Percentiles rank a stretch among this genome's conserved stretches.
phyloP scores from a whole-genome alignment of 2,888 invertebrate species.

The Zaprionus lineosus region DNA sequence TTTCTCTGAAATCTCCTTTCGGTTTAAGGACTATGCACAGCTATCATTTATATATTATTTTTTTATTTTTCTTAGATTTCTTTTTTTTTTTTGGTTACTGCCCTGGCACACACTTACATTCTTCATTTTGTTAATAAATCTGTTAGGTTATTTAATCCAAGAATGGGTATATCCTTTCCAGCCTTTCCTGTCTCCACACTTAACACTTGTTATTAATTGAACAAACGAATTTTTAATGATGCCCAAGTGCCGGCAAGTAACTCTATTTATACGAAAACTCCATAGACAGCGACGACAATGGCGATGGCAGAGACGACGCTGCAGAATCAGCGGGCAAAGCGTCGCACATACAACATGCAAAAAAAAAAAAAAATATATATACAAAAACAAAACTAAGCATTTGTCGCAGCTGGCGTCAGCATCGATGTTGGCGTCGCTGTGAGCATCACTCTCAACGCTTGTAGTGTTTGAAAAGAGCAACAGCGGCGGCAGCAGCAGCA shows the following conservation, averaged over 20 bases:
- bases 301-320: constrained; percentile 34
- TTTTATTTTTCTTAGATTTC: background rate
- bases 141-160: constrained; percentile 51
- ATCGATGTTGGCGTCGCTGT: constrained; percentile 25
- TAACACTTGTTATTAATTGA: constrained; percentile 79
- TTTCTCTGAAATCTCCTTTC: too few relatives aligned
- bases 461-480: constrained; percentile 58
- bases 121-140: constrained; percentile 66
- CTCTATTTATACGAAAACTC: constrained; percentile 81
- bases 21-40: too few relatives aligned
- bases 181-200: constrained; percentile 43
- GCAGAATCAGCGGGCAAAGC: constrained; percentile 64
- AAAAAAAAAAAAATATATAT: constrained; percentile 37
- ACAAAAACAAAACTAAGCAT: constrained; percentile 68
- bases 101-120: constrained; percentile 69
- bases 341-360: constrained; percentile 67
- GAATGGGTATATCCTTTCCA: constrained; percentile 52
- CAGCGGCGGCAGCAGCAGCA: constrained; percentile 32
- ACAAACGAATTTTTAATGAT: constrained; percentile 82
- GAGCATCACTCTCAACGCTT: constrained; percentile 23
- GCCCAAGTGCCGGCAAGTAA: constrained; percentile 81
- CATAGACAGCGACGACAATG: constrained; percentile 36
- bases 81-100: background rate
- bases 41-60: too few relatives aligned
- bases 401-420: constrained; percentile 41